Percentiles rank a stretch among this genome's conserved stretches.
Evolutionary conservation across 2,113 vertebrate genomes (phyloP).

Genomic region (Dipodomys merriami): DNA sequence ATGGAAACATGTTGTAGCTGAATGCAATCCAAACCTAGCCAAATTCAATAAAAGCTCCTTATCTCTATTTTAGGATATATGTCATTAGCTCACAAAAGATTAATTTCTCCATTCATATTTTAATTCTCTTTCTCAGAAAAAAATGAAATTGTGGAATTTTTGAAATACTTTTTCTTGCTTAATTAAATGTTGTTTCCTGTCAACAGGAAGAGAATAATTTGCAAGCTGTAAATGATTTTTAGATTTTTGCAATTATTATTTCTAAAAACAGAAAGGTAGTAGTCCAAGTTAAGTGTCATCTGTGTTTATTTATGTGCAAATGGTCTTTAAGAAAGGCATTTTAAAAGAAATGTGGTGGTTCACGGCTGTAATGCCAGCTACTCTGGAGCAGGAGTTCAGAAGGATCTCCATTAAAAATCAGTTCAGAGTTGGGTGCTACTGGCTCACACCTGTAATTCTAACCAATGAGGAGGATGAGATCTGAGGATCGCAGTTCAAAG

Average conservation of each 20-base stretch:
- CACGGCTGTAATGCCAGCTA: no score
- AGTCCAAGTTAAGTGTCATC: not conserved
- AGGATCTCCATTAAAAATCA: no score
- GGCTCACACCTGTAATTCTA: no score
- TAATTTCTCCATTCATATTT: slow-evolving; percentile 71
- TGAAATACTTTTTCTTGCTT: slow-evolving; percentile 47
- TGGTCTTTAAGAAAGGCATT: not conserved
- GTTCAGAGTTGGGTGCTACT: no score
- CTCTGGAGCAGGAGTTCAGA: no score
- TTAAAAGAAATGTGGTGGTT: not conserved
- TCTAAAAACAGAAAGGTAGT: slow-evolving; percentile 43
- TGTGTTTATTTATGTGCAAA: slow-evolving; percentile 22
- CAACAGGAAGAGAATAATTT: slow-evolving; percentile 68
- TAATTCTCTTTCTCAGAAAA: slow-evolving; percentile 59
- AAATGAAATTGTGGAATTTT: slow-evolving; percentile 52
- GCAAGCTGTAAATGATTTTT: slow-evolving; percentile 5
- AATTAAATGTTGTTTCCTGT: slow-evolving; percentile 53
- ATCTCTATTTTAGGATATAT: slow-evolving; percentile 56
- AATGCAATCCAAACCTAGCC: slow-evolving; percentile 27
- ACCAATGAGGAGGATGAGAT: no score
- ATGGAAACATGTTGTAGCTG: slow-evolving; percentile 57
- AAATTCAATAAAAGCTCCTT: slow-evolving; percentile 67
- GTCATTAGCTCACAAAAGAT: slow-evolving; percentile 53
- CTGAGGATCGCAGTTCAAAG: no score
- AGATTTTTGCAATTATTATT: not conserved